Conservation (phyloP, 2,113 vertebrate genomes). For the Larimichthys polyactis region DNA sequence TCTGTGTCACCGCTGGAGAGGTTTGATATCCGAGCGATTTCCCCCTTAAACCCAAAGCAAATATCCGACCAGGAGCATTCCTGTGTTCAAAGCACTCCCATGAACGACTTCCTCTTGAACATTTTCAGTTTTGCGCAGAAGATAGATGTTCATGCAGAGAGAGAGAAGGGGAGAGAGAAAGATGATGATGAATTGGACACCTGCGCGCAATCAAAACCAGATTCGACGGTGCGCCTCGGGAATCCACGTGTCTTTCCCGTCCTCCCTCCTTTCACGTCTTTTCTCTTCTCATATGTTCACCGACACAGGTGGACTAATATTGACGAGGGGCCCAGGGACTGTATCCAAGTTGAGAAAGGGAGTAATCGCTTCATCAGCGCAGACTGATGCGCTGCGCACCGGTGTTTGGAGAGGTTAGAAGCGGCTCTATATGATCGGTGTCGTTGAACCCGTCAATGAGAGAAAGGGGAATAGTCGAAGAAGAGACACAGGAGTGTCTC, state of each 20-base stretch:
- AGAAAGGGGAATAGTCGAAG: not conserved
- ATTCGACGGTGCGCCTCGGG: slow-evolving; percentile 42
- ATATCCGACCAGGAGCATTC: slow-evolving; percentile 44
- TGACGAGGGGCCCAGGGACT: not conserved
- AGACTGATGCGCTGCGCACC: slow-evolving; percentile 43
- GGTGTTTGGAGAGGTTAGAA: slow-evolving; percentile 15
- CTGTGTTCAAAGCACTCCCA: slow-evolving; percentile 33
- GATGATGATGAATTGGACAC: slow-evolving; percentile 18
- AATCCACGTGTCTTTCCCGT: slow-evolving; percentile 49
- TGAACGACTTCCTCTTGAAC: slow-evolving; percentile 20
- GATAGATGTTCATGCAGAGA: not conserved
- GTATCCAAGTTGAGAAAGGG: slow-evolving; percentile 31
- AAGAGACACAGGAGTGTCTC: not conserved
- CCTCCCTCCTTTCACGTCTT: not conserved
- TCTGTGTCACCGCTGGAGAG: slow-evolving; percentile 30
- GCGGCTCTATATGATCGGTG: slow-evolving; percentile 14
- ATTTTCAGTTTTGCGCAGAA: not conserved
- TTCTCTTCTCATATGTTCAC: not conserved
- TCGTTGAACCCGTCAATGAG: not conserved
- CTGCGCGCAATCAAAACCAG: slow-evolving; percentile 39
- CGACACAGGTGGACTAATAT: not conserved
- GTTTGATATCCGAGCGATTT: slow-evolving; percentile 37
- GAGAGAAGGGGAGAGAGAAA: not conserved
- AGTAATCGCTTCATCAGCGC: slow-evolving; percentile 42
- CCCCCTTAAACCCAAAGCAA: slow-evolving; percentile 44